A percentile compares a stretch with the other conserved stretches of the same genome.
phyloP scores from a whole-genome alignment of 2,113 vertebrate genomes.

The Hoplias malabaricus region DNA sequence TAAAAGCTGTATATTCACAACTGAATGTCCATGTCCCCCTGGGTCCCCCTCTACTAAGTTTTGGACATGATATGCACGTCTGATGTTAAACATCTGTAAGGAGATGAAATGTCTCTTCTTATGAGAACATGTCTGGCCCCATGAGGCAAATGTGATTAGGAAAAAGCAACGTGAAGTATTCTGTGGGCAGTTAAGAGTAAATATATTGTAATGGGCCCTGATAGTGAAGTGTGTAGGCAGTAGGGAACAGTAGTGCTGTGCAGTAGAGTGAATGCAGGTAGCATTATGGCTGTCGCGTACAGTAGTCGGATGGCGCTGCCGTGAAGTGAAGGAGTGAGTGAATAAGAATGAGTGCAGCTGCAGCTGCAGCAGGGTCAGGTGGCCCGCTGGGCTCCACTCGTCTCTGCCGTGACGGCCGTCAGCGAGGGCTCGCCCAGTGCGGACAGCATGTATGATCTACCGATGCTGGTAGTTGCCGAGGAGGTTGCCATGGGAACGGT shows the following conservation, averaged over 20 bases:
- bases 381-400: conserved; percentile 67
- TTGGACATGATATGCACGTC: too few relatives aligned
- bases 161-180: too few relatives aligned
- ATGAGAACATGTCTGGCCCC: too few relatives aligned
- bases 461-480: conserved; percentile 85
- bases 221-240: neutral
- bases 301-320: neutral
- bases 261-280: neutral
- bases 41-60: too few relatives aligned
- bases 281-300: neutral
- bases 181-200: too few relatives aligned
- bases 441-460: conserved; percentile 88
- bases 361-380: conserved; percentile 80
- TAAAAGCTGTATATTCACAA: too few relatives aligned
- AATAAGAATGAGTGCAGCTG: conserved; percentile 60
- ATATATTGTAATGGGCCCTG: too few relatives aligned
- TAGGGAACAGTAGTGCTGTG: neutral
- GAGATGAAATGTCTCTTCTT: too few relatives aligned
- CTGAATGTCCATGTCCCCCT: too few relatives aligned
- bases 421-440: conserved; percentile 83
- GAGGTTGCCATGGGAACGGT: conserved; percentile 90
- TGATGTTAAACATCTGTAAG: too few relatives aligned
- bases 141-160: too few relatives aligned
- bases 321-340: neutral
- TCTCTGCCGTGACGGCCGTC: conserved; percentile 73